phyloP scores from a whole-genome alignment of 2,888 invertebrate species.

The Dendrolimus pini region DNA sequence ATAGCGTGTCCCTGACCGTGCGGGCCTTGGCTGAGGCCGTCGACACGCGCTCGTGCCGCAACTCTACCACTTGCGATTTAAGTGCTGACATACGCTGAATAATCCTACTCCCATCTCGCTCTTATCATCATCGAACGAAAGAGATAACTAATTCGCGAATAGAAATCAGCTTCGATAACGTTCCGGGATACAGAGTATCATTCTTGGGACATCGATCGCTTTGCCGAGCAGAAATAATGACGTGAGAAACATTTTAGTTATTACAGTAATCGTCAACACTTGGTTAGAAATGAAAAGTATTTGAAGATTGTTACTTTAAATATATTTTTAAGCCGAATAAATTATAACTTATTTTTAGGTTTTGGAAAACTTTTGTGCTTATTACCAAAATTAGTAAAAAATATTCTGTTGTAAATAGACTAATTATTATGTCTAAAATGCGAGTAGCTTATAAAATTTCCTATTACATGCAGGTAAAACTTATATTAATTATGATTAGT shows the following conservation, averaged over 20 bases:
- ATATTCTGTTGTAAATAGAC: too few species aligned
- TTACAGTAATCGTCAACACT: too few species aligned
- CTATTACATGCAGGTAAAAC: too few species aligned
- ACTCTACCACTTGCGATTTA: conserved; percentile 19
- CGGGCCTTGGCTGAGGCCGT: conserved; percentile 64
- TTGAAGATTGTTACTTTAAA: too few species aligned
- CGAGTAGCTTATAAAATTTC: too few species aligned
- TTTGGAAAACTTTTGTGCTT: too few species aligned
- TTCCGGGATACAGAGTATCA: conserved; percentile 13
- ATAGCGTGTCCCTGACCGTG: conserved; percentile 65
- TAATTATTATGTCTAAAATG: too few species aligned
- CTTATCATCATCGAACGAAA: conserved; percentile 11
- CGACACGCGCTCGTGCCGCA: conserved; percentile 34
- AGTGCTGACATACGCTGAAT: conserved; percentile 9
- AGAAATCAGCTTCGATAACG: conserved; percentile 19
- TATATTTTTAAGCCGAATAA: too few species aligned
- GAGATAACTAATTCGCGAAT: conserved; percentile 14
- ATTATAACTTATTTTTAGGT: too few species aligned
- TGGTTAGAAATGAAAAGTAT: too few species aligned
- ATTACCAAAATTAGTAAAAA: too few species aligned
- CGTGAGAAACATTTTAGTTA: not conserved
- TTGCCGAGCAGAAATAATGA: not conserved
- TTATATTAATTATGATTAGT: too few species aligned
- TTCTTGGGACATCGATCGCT: conserved; percentile 18
- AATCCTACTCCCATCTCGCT: conserved; percentile 12